Conservation (phyloP, 1,140 invertebrate species). For the Aporrectodea caliginosa region DNA sequence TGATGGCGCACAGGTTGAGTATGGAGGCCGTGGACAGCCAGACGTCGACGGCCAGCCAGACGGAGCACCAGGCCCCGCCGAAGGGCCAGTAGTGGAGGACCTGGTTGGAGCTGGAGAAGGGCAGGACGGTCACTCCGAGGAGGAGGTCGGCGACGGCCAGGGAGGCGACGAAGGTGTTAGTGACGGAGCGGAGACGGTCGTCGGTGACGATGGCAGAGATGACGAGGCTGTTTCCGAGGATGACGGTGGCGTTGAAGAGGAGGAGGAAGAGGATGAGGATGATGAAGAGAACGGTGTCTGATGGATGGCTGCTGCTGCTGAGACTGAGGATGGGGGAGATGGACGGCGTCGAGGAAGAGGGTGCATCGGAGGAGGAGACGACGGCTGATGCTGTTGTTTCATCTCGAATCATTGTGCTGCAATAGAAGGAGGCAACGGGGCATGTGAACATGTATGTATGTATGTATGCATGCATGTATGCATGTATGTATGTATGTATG, state of each 20-base stretch:
- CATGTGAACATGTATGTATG: too few relatives aligned
- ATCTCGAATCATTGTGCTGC: too few relatives aligned
- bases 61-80: slow-evolving; percentile 48
- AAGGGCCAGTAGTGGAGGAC: slow-evolving; percentile 51
- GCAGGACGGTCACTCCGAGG: slow-evolving; percentile 50
- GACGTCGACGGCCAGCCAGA: slow-evolving; percentile 58
- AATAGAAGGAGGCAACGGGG: too few relatives aligned
- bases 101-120: slow-evolving; percentile 48
- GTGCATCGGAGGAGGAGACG: too few relatives aligned
- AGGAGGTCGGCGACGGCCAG: slow-evolving; percentile 35
- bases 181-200: slow-evolving; percentile 57
- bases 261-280: slow-evolving; percentile 36
- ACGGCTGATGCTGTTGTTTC: too few relatives aligned
- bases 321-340: neutral
- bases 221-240: slow-evolving; percentile 62
- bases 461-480: too few relatives aligned
- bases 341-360: neutral
- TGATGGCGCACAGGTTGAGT: slow-evolving; percentile 56
- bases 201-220: slow-evolving; percentile 61
- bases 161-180: slow-evolving; percentile 53
- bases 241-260: slow-evolving; percentile 56
- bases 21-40: slow-evolving; percentile 57
- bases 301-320: slow-evolving; percentile 21
- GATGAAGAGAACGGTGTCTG: slow-evolving; percentile 37
- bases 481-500: too few relatives aligned